Base-by-base conservation (phyloP, 2,113 vertebrate genomes). In the Anthoscopus minutus region DNA sequence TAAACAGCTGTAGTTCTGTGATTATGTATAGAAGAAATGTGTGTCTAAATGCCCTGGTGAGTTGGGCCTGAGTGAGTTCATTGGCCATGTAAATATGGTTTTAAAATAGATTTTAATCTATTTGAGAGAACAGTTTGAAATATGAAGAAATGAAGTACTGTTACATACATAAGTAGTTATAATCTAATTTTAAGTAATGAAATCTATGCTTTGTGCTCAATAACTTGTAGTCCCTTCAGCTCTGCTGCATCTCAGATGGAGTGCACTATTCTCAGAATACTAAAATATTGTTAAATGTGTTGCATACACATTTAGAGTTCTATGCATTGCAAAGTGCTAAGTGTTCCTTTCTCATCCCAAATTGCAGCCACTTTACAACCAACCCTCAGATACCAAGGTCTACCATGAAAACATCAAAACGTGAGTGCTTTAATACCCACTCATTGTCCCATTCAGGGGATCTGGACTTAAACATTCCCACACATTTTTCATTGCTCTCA, bases 351-450 rank as follows among this genome's bases (percentile, higher is more conserved):
- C 83, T 94, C 30, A 83, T 64, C 76, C 67, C 44, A 86, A 93
- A 90, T 64, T 96, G 50, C 93, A 99, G 99, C 99, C 99, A 24
- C 98, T 99, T 65, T 99, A 99, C 96, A 99, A 99, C 98, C 99
- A 99, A 73, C 99, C 99, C 1, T 99, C 99, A 22, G 99, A 99
- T 97, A 99, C 99, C 81, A 99, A 99, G 96, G 99, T 99, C 81
- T 99, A 99, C 98, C 99, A 99, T 94, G 99, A 99, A 96, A 99
- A 99, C 98, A 99, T 99, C 97, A 99, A 99, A 98, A 99, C 99
- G 99, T 99, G 97, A 99, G 99, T 99, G 96, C 79, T 94, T 50
- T 37, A 11, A 48, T 57, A 5, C 70, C 69, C 79, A 67, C 22
- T 38, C 19, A 2, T 27, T 60, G 61, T 71, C 21, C 35, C 7